These are phyloP conservation scores for Pholis gunnellus DNA, from an alignment of 2,113 vertebrate species.

Conservation along the genomic window DNA sequence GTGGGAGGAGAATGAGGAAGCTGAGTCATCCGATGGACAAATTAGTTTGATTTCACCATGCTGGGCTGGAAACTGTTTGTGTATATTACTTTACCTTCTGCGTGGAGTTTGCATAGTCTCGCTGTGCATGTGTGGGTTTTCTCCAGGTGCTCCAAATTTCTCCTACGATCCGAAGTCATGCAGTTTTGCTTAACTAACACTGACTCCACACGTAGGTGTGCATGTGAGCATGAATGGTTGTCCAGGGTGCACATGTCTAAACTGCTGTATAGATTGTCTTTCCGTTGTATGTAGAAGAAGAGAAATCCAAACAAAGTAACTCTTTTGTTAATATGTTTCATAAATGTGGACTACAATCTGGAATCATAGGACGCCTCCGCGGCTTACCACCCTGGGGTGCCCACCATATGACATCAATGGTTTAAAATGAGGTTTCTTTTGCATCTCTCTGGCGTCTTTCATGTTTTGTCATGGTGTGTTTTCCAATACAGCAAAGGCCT, in stretches of 20 bases:
- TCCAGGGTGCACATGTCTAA: neutral
- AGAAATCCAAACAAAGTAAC: neutral
- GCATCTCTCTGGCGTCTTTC: constrained; percentile 13
- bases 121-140: neutral
- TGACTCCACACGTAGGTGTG: neutral
- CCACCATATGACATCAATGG: neutral
- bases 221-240: neutral
- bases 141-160: neutral
- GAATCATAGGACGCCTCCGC: neutral
- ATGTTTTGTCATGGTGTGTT: constrained; percentile 4
- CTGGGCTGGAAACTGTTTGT: neutral
- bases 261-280: neutral
- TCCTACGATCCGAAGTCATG: neutral
- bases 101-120: neutral
- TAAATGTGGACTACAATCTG: neutral
- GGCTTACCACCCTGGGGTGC: neutral
- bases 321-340: neutral
- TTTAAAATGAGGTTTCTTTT: constrained; percentile 9
- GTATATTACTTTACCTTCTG: neutral
- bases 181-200: no score
- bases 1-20: constrained; percentile 13
- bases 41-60: neutral
- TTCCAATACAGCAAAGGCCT: constrained; percentile 35
- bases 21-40: constrained; percentile 23
- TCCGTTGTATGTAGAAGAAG: neutral